Percentiles rank a stretch among this genome's conserved stretches.
phyloP scores from a whole-genome alignment of 2,113 vertebrate species.

The Chlamydotis undulata region DNA sequence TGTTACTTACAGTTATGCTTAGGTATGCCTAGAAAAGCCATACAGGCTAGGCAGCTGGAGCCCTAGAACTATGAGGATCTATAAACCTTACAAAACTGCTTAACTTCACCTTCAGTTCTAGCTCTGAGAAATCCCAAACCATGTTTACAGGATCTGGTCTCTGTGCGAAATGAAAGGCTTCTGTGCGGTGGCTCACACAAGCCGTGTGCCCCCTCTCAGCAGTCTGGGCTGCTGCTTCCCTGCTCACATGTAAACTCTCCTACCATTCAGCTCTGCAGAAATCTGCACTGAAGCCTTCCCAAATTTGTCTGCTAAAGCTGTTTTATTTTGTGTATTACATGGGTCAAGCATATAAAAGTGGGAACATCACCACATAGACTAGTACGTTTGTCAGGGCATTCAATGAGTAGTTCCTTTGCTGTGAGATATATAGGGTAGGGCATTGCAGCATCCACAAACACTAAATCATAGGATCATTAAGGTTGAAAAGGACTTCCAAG shows the following conservation, averaged over 20 bases:
- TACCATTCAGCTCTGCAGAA: neutral
- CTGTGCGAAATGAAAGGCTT: neutral
- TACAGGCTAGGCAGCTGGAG: neutral
- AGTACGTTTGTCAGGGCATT: neutral
- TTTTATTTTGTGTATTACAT: rapidly evolving
- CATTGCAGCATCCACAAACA: neutral
- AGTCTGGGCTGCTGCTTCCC: neutral
- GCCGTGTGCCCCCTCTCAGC: no score
- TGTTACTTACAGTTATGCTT: neutral
- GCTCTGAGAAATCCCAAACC: neutral
- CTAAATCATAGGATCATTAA: no score
- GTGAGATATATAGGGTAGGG: neutral
- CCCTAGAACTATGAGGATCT: neutral
- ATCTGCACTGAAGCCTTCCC: neutral
- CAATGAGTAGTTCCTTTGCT: neutral
- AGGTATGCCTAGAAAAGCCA: neutral
- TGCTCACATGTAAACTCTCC: neutral
- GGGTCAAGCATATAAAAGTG: neutral
- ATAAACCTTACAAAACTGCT: neutral
- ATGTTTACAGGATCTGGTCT: rapidly evolving
- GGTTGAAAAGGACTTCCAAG: no score
- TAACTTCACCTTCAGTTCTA: neutral
- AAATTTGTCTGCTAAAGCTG: neutral
- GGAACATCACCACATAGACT: rapidly evolving
- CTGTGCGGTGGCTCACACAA: neutral